Conservation (phyloP, 2,113 vertebrate species). For the Fukomys damarensis region DNA sequence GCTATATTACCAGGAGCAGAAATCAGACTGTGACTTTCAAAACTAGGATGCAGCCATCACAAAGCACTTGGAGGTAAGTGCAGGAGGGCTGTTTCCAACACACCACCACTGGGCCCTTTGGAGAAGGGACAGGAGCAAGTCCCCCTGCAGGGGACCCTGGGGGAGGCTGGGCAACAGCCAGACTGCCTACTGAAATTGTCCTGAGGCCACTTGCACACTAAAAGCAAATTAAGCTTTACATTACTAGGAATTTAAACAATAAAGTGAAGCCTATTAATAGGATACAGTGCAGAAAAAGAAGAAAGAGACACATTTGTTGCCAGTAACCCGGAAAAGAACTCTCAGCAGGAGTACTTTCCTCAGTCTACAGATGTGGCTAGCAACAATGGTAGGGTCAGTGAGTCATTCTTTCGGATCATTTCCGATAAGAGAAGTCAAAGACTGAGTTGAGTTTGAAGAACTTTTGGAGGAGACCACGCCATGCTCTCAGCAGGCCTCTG, state of each 20-base stretch:
- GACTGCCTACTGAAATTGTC: neutral
- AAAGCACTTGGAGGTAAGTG: neutral
- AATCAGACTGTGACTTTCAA: conserved; percentile 51
- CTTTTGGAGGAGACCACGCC: neutral
- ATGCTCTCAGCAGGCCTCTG: neutral
- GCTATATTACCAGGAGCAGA: neutral
- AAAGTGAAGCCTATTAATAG: neutral
- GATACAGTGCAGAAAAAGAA: neutral
- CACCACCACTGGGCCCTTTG: neutral
- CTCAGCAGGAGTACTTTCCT: neutral
- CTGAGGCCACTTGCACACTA: neutral
- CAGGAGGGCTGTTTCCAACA: neutral
- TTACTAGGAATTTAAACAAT: neutral
- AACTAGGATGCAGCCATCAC: neutral
- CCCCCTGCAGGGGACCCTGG: neutral
- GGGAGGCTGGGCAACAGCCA: neutral
- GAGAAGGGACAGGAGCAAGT: neutral
- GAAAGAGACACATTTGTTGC: neutral
- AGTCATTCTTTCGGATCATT: neutral
- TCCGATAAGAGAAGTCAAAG: neutral
- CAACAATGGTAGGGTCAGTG: neutral
- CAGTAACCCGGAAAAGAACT: neutral
- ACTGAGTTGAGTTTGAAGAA: neutral
- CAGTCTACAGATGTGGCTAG: too few relatives aligned
- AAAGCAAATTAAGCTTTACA: neutral